Evolutionary conservation across 1,140 invertebrate species (phyloP).

Genomic region (Diorhabda elongata): DNA sequence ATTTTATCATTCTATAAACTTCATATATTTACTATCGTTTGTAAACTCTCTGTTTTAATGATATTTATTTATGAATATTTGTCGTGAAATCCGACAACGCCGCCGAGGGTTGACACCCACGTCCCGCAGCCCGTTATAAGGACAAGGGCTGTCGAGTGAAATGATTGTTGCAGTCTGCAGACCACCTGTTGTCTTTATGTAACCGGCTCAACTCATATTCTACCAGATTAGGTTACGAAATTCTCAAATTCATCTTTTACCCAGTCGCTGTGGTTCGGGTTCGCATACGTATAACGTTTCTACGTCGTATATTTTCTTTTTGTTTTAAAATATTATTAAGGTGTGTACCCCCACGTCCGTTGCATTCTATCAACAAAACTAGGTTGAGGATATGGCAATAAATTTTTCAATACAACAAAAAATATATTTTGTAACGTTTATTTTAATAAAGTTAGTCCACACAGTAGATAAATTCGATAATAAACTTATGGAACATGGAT

Average conservation of each 20-base stretch:
- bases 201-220: neutral
- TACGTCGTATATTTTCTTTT: neutral
- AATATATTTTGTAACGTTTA: too few species aligned
- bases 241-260: neutral
- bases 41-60: too few species aligned
- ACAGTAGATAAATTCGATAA: too few species aligned
- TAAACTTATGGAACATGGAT: too few species aligned
- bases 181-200: neutral
- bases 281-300: neutral
- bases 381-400: neutral
- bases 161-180: neutral
- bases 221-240: neutral
- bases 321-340: neutral
- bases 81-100: neutral
- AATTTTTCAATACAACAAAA: neutral
- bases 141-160: neutral
- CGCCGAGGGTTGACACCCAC: neutral
- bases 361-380: neutral
- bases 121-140: too few species aligned
- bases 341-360: neutral
- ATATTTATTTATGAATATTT: too few species aligned
- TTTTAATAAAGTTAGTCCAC: too few species aligned
- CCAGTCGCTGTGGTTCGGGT: neutral
- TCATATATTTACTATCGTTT: too few species aligned
- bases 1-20: too few species aligned